These are phyloP conservation scores for Dasypus novemcinctus DNA, from an alignment of 2,113 vertebrate genomes.

Conservation along the genomic window DNA sequence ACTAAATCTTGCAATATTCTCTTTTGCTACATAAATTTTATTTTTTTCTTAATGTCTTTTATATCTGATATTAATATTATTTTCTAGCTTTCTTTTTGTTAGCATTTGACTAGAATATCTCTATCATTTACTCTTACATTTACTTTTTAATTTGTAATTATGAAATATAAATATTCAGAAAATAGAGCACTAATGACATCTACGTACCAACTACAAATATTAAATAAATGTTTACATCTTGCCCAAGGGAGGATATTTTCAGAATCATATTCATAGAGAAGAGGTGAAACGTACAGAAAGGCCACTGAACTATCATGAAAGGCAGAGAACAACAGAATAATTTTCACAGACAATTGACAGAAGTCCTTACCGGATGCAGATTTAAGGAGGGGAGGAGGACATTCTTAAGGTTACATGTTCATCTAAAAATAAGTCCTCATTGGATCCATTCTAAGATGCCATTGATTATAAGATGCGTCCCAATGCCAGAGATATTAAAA, in stretches of 20 bases:
- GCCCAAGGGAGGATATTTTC: background rate
- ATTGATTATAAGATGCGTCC: background rate
- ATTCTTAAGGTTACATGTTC: slow-evolving; percentile 26
- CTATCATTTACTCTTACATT: background rate
- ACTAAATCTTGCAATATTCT: background rate
- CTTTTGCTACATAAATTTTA: slow-evolving; percentile 38
- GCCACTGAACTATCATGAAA: slow-evolving; percentile 15
- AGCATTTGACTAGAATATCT: background rate
- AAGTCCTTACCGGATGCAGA: background rate
- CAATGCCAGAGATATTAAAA: background rate
- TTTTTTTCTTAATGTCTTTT: background rate
- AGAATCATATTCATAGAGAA: slow-evolving; percentile 26
- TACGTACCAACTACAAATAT: slow-evolving; percentile 5
- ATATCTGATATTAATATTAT: background rate
- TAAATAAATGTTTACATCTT: background rate
- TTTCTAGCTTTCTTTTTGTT: slow-evolving; percentile 1
- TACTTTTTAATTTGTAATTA: slow-evolving; percentile 45
- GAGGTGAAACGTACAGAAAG: background rate
- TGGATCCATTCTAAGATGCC: background rate
- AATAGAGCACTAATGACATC: background rate
- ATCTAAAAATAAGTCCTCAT: slow-evolving; percentile 36
- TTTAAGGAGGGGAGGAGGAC: background rate
- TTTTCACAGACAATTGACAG: slow-evolving; percentile 49
- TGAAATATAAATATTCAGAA: slow-evolving; percentile 3
- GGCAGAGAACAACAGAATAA: background rate